These are phyloP conservation scores for Drosophila busckii DNA, from an alignment of 1,140 invertebrate genomes.

Conservation along the genomic window DNA sequence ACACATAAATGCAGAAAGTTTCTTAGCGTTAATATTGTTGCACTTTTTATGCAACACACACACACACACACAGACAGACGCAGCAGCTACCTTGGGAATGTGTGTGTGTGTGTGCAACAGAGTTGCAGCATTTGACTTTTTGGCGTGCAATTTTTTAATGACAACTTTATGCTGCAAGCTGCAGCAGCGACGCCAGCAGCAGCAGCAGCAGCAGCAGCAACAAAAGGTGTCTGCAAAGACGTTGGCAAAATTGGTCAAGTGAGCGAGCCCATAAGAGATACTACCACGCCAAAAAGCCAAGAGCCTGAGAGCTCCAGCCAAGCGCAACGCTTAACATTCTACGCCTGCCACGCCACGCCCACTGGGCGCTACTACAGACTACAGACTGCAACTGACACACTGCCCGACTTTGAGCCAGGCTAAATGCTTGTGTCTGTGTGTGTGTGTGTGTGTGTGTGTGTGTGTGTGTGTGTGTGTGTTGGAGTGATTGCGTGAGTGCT, in stretches of 20 bases:
- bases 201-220: slow-evolving; percentile 32
- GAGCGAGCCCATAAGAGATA: slow-evolving; percentile 32
- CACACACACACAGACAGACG: no score
- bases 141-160: slow-evolving; percentile 49
- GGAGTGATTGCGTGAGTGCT: no score
- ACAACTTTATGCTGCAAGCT: slow-evolving; percentile 40
- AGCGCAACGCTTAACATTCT: slow-evolving; percentile 41
- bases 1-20: slow-evolving; percentile 37
- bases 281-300: slow-evolving; percentile 2
- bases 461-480: not conserved
- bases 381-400: slow-evolving; percentile 25
- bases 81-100: no score
- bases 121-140: slow-evolving; percentile 23
- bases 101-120: slow-evolving; percentile 32
- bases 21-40: slow-evolving; percentile 22
- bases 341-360: no score
- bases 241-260: slow-evolving; percentile 42
- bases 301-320: slow-evolving; percentile 26
- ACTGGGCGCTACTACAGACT: no score
- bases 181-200: slow-evolving; percentile 28
- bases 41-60: slow-evolving; percentile 21
- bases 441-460: not conserved
- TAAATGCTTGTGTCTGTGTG: not conserved
- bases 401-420: slow-evolving; percentile 36
- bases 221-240: not conserved